phyloP scores from a whole-genome alignment of 2,888 invertebrate species.

The Liopterus haemorrhoidalis region DNA sequence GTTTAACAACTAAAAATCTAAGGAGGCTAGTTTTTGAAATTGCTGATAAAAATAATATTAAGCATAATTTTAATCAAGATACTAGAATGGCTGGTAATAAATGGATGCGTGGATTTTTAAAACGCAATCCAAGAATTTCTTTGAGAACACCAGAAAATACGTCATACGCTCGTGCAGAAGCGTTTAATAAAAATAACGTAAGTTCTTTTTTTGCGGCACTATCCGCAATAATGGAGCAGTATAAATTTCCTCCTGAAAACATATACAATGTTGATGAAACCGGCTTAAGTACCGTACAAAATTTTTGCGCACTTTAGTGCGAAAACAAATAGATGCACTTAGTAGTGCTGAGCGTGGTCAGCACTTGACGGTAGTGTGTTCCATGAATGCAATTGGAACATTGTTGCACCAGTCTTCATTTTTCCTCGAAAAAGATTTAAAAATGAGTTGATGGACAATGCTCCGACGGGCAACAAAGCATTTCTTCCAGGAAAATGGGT shows the following conservation, averaged over 20 bases:
- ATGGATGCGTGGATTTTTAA: slow-evolving; percentile 7
- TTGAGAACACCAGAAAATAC: slow-evolving; percentile 7
- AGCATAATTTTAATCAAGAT: background rate
- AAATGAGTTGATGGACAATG: slow-evolving; percentile 7
- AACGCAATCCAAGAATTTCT: slow-evolving; percentile 7
- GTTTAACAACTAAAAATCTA: slow-evolving; percentile 47
- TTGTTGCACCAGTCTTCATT: slow-evolving; percentile 9
- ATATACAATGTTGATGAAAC: no score
- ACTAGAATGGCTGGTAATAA: slow-evolving; percentile 8
- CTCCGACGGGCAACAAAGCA: slow-evolving; percentile 1
- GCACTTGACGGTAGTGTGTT: slow-evolving; percentile 7
- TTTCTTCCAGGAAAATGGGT: slow-evolving; percentile 5
- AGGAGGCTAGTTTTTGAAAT: slow-evolving; percentile 4
- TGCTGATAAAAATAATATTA: slow-evolving; percentile 6
- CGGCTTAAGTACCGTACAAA: no score
- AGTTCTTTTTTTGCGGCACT: background rate
- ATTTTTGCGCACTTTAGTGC: no score
- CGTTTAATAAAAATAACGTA: slow-evolving; percentile 7
- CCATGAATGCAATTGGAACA: slow-evolving; percentile 5
- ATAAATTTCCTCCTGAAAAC: background rate
- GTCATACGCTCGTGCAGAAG: background rate
- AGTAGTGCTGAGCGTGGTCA: slow-evolving; percentile 3
- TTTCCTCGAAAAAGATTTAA: slow-evolving; percentile 6
- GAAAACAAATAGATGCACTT: no score
- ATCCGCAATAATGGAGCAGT: slow-evolving; percentile 1